Conservation (phyloP, 2,113 vertebrate genomes). For the Rattus norvegicus region DNA sequence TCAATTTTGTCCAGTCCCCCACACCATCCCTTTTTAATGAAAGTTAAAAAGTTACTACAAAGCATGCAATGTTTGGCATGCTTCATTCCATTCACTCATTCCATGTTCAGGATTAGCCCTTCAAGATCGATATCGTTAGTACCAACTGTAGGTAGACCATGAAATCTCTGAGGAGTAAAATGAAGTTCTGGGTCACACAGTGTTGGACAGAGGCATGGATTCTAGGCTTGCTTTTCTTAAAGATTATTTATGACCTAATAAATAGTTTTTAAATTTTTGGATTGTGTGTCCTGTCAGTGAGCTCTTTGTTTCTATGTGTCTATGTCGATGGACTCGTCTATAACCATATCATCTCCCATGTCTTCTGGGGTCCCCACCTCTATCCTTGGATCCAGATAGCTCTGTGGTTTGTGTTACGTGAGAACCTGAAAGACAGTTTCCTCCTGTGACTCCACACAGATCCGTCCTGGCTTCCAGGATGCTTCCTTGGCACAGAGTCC, state of each 20-base stretch:
- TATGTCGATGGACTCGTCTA: not conserved
- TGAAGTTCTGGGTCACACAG: not conserved
- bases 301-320: not conserved
- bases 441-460: not conserved
- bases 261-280: not conserved
- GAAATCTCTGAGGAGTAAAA: slow-evolving; percentile 30
- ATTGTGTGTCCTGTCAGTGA: not conserved
- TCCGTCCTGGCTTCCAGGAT: not conserved
- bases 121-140: not conserved
- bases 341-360: not conserved
- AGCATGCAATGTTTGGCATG: not conserved
- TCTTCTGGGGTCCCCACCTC: not conserved
- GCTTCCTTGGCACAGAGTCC: not conserved
- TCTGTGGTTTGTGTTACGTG: not conserved
- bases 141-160: not conserved
- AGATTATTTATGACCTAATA: not conserved
- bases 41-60: not conserved
- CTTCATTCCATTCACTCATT: not conserved
- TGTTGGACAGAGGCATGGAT: not conserved
- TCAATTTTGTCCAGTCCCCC: not conserved
- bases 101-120: not conserved
- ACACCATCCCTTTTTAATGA: not conserved
- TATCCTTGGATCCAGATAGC: not conserved
- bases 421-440: not conserved
- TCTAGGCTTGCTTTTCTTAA: not conserved